These are phyloP conservation scores for Sclerurus mexicanus DNA, from an alignment of 2,113 vertebrate genomes.

Conservation along the genomic window DNA sequence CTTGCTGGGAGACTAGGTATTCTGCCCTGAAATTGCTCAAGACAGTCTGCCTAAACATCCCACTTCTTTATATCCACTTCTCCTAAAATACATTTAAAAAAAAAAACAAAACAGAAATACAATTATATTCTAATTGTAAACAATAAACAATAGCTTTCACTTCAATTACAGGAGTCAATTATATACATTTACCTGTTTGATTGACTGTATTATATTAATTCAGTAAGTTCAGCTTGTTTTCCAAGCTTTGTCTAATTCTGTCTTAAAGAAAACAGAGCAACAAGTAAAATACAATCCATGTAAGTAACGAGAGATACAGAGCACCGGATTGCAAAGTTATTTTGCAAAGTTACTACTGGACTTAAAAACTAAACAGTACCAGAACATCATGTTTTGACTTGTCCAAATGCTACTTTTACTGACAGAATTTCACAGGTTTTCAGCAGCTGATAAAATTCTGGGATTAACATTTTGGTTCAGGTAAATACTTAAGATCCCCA, in stretches of 20 bases:
- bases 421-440: neutral
- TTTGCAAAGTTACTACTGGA: neutral
- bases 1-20: neutral
- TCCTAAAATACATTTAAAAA: neutral
- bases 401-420: neutral
- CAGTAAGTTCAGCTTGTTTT: neutral
- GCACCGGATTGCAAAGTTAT: neutral
- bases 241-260: neutral
- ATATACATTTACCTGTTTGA: neutral
- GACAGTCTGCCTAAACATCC: neutral
- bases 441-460: neutral
- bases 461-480: neutral
- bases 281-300: neutral
- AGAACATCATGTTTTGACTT: neutral
- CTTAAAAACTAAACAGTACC: neutral
- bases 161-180: neutral
- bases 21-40: slow-evolving; percentile 18
- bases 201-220: neutral
- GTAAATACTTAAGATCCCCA: neutral
- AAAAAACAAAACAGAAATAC: neutral
- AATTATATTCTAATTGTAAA: neutral
- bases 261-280: neutral
- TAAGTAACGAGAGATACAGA: neutral
- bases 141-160: neutral
- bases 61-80: neutral